These are phyloP conservation scores for Drosophila multiciliata DNA, from an alignment of 2,888 invertebrate species.

Conservation along the genomic window DNA sequence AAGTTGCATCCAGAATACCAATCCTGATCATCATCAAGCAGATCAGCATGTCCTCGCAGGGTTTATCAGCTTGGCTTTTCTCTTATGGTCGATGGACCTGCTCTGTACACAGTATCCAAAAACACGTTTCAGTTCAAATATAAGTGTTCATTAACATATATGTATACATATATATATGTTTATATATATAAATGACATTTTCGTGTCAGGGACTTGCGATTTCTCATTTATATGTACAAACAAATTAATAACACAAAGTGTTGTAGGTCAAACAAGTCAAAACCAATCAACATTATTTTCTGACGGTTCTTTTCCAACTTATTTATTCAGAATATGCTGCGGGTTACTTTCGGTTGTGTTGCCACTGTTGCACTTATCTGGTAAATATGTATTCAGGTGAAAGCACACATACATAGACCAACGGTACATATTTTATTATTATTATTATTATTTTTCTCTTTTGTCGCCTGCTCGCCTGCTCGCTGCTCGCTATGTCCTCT, in stretches of 20 bases:
- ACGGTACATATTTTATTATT: not conserved
- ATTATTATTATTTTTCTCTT: not conserved
- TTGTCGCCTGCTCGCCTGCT: constrained; percentile 18
- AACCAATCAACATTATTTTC: not conserved
- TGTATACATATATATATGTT: too few relatives aligned
- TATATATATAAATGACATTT: not conserved
- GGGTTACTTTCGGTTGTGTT: not conserved
- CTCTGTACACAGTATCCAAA: too few relatives aligned
- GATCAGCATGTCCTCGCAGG: too few relatives aligned
- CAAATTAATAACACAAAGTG: not conserved
- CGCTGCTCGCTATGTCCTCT: not conserved
- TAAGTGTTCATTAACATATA: too few relatives aligned
- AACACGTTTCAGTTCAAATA: too few relatives aligned
- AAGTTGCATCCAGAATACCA: too few relatives aligned
- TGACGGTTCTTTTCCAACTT: not conserved
- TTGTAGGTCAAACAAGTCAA: not conserved
- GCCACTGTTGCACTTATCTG: not conserved
- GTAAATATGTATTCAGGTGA: not conserved
- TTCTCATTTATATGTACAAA: not conserved
- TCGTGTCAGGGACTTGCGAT: not conserved
- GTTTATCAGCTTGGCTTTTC: too few relatives aligned
- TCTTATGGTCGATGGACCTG: too few relatives aligned
- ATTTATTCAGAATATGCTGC: not conserved
- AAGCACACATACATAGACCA: not conserved
- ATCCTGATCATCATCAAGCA: too few relatives aligned